phyloP scores from a whole-genome alignment of 2,888 invertebrate species.

The Ormyrus nitidulus region DNA sequence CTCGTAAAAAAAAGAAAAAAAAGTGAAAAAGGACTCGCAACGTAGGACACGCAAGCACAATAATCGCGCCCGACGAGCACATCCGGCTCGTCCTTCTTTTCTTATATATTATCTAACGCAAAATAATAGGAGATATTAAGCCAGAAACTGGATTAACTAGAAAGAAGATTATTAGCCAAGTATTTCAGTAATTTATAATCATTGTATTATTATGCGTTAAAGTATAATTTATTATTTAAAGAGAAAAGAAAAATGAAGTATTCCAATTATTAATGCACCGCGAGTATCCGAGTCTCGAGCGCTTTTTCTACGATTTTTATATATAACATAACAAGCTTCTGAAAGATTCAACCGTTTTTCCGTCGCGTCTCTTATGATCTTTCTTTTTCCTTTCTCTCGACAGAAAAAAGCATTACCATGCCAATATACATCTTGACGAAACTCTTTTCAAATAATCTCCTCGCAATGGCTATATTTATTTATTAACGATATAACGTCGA shows the following conservation, averaged over 20 bases:
- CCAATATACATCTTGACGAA: not conserved
- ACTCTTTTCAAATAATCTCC: slow-evolving; percentile 21
- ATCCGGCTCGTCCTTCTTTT: slow-evolving; percentile 3
- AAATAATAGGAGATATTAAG: slow-evolving; percentile 25
- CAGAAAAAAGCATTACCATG: no score
- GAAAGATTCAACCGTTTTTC: slow-evolving; percentile 30
- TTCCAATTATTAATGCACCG: slow-evolving; percentile 32
- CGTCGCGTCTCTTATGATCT: not conserved
- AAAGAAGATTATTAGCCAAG: slow-evolving; percentile 34
- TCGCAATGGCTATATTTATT: slow-evolving; percentile 52
- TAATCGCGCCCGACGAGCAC: slow-evolving; percentile 4
- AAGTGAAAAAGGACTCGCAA: not conserved
- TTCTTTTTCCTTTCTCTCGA: slow-evolving; percentile 13
- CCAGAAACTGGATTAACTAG: not conserved
- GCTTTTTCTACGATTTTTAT: slow-evolving; percentile 53
- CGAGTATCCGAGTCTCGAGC: slow-evolving; percentile 36
- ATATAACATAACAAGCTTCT: slow-evolving; percentile 23
- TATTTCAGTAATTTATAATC: slow-evolving; percentile 36
- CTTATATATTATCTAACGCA: not conserved
- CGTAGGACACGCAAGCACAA: slow-evolving; percentile 35
- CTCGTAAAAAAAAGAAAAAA: slow-evolving; percentile 3
- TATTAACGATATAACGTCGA: slow-evolving; percentile 34
- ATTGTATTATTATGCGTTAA: slow-evolving; percentile 31
- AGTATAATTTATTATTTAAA: slow-evolving; percentile 49
- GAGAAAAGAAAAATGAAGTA: slow-evolving; percentile 40